A percentile compares a stretch with the other conserved stretches of the same genome.
Conservation (phyloP, 2,113 vertebrate genomes). For the Chitala chitala region DNA sequence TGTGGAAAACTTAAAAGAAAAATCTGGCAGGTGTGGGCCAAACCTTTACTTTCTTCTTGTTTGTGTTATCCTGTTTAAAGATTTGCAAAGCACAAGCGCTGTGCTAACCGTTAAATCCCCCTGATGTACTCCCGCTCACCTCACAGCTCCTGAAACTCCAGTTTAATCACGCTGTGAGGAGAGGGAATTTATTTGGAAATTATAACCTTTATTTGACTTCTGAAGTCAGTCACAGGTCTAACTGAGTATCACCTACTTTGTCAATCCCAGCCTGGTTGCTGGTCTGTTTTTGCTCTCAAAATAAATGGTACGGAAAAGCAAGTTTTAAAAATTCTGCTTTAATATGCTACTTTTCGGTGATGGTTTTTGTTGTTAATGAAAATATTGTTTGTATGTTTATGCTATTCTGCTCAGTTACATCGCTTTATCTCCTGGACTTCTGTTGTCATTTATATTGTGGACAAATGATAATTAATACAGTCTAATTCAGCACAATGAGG, state of each 20-base stretch:
- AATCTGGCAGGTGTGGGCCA: constrained; percentile 31
- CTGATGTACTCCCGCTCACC: constrained; percentile 62
- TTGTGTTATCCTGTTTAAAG: constrained; percentile 52
- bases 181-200: constrained; percentile 26
- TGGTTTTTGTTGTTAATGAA: constrained; percentile 31
- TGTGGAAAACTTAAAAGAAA: constrained; percentile 28
- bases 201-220: constrained; percentile 24
- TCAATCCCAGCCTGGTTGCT: constrained; percentile 1
- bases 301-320: constrained; percentile 2
- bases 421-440: constrained; percentile 68
- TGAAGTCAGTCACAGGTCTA: background rate
- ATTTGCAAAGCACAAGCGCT: constrained; percentile 59
- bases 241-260: background rate
- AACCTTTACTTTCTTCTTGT: constrained; percentile 28
- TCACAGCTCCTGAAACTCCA: constrained; percentile 32
- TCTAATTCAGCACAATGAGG: constrained; percentile 72
- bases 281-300: constrained; percentile 17
- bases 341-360: too few relatives aligned
- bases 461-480: constrained; percentile 74
- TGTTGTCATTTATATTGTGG: constrained; percentile 64
- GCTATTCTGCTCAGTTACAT: constrained; percentile 71
- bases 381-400: constrained; percentile 48
- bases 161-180: constrained; percentile 36
- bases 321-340: constrained; percentile 51
- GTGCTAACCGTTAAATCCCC: constrained; percentile 58